Evolutionary conservation across 1,140 invertebrate species (phyloP).

Genomic region (Meloidogyne floridensis): DNA sequence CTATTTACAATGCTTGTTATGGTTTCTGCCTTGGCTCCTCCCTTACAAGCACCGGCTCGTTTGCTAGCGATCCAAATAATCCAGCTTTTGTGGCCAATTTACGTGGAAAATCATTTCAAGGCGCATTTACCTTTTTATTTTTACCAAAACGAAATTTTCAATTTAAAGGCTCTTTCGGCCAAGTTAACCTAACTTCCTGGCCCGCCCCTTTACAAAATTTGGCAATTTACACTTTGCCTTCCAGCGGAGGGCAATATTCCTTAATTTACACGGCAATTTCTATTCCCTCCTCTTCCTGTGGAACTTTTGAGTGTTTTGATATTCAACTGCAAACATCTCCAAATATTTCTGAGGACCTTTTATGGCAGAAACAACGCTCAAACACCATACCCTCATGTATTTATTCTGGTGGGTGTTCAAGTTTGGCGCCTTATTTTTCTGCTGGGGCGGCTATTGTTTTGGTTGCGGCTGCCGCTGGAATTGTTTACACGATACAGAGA

Average conservation of each 20-base stretch:
- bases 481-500: slow-evolving; percentile 44
- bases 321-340: neutral
- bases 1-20: slow-evolving; percentile 48
- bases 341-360: slow-evolving; percentile 13
- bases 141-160: neutral
- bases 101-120: slow-evolving; percentile 17
- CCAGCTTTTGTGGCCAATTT: slow-evolving; percentile 12
- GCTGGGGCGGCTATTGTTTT: slow-evolving; percentile 28
- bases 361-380: slow-evolving; percentile 32
- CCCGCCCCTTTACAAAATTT: slow-evolving; percentile 31
- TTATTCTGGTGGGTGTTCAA: slow-evolving; percentile 49
- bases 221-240: slow-evolving; percentile 25
- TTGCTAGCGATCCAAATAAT: slow-evolving; percentile 13
- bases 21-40: slow-evolving; percentile 45
- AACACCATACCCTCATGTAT: slow-evolving; percentile 40
- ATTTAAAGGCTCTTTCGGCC: slow-evolving; percentile 31
- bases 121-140: neutral
- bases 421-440: slow-evolving; percentile 34
- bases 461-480: slow-evolving; percentile 21
- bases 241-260: slow-evolving; percentile 21
- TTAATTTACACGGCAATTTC: slow-evolving; percentile 34
- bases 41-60: neutral
- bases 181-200: slow-evolving; percentile 28
- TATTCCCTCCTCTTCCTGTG: neutral
- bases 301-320: slow-evolving; percentile 27